Evolutionary conservation across 2,113 vertebrate species (phyloP).

Genomic region (Galeopterus variegatus): DNA sequence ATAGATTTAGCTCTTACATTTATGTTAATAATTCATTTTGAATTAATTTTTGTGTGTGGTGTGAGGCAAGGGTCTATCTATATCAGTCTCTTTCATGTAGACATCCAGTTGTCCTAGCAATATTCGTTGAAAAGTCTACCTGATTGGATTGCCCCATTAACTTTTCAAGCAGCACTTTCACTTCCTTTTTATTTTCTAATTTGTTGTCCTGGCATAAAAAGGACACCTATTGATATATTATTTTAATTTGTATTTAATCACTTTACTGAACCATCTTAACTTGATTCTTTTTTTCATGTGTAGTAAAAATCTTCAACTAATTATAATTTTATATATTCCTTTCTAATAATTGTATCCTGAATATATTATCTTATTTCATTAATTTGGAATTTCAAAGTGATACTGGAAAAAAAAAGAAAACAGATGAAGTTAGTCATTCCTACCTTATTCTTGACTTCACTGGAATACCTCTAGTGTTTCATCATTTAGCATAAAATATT

Average conservation of each 20-base stretch:
- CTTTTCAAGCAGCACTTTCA: neutral
- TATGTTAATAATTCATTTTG: neutral
- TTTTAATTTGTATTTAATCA: neutral
- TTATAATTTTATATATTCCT: constrained; percentile 17
- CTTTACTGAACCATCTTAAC: neutral
- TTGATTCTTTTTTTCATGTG: neutral
- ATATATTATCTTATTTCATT: neutral
- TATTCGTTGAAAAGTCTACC: neutral
- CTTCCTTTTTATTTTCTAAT: neutral
- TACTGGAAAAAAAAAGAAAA: neutral
- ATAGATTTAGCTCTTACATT: neutral
- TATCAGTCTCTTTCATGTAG: neutral
- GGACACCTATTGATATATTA: neutral
- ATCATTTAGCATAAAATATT: neutral
- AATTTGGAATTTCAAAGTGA: constrained; percentile 34
- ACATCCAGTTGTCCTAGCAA: rapidly evolving
- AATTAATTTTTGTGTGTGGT: neutral
- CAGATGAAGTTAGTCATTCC: neutral
- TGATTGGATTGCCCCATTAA: neutral
- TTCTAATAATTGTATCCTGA: neutral
- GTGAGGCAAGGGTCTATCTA: neutral
- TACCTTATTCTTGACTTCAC: neutral
- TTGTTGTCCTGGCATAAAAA: neutral
- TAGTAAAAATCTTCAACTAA: neutral
- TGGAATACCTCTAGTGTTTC: neutral